These are phyloP conservation scores for Drosophila niveifrons DNA, from an alignment of 2,888 invertebrate genomes.

Conservation along the genomic window DNA sequence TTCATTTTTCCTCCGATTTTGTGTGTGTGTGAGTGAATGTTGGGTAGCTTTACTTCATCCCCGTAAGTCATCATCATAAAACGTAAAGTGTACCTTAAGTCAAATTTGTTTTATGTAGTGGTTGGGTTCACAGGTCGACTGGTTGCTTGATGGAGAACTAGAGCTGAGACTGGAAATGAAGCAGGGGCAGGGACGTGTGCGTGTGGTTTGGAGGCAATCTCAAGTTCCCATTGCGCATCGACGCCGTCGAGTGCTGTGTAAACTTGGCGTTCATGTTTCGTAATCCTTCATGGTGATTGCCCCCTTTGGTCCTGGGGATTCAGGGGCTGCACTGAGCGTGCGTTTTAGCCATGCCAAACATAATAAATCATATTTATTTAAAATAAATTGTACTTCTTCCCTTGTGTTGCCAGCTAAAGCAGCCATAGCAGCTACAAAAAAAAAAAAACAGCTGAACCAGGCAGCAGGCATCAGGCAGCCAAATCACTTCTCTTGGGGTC, in stretches of 20 bases:
- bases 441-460: constrained; percentile 3
- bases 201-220: constrained; percentile 27
- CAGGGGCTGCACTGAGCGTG: neutral
- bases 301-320: constrained; percentile 19
- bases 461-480: constrained; percentile 18
- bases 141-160: neutral
- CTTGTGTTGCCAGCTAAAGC: constrained; percentile 17
- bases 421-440: neutral
- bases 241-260: constrained; percentile 65
- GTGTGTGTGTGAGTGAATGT: constrained; percentile 9
- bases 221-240: constrained; percentile 53
- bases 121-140: constrained; percentile 6
- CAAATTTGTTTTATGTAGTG: constrained; percentile 57
- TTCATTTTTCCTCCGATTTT: constrained; percentile 17
- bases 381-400: constrained; percentile 71
- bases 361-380: constrained; percentile 80
- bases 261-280: constrained; percentile 61
- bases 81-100: constrained; percentile 72
- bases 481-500: constrained; percentile 47
- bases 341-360: constrained; percentile 58
- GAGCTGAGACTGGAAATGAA: neutral
- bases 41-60: constrained; percentile 17
- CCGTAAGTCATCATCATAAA: constrained; percentile 65
- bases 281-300: constrained; percentile 68
- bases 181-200: neutral